A percentile compares a stretch with the other conserved stretches of the same genome.
phyloP scores from a whole-genome alignment of 1,140 invertebrate genomes.

The Drosophila varians region DNA sequence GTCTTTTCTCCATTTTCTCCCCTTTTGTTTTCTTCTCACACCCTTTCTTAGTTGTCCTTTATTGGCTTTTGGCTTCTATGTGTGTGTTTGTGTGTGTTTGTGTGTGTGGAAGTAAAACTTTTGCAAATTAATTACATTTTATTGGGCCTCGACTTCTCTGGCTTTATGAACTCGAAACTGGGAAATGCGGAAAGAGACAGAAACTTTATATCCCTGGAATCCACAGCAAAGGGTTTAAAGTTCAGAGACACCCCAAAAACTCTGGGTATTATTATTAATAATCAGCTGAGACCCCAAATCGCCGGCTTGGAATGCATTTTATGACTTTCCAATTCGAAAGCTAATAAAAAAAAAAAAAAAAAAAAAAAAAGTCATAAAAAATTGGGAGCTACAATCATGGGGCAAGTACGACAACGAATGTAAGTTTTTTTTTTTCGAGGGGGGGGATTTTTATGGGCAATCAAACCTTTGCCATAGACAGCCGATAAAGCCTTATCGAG shows the following conservation, averaged over 20 bases:
- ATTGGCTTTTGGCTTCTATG: constrained; percentile 57
- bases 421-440: constrained; percentile 11
- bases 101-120: constrained; percentile 38
- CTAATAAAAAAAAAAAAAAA: constrained; percentile 23
- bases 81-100: not conserved
- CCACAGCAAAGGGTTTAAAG: constrained; percentile 34
- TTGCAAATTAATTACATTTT: constrained; percentile 80
- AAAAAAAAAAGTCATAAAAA: constrained; percentile 19
- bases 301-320: constrained; percentile 65
- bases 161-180: constrained; percentile 12
- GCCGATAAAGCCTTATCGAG: constrained; percentile 21
- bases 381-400: constrained; percentile 45
- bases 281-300: not conserved
- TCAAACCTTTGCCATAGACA: constrained; percentile 77
- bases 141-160: constrained; percentile 49
- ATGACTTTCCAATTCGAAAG: constrained; percentile 75
- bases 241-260: constrained; percentile 13
- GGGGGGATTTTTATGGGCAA: constrained; percentile 77
- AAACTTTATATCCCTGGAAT: constrained; percentile 7
- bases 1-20: constrained; percentile 11
- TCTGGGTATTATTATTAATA: constrained; percentile 60
- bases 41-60: constrained; percentile 42
- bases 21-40: constrained; percentile 10
- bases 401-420: constrained; percentile 60
- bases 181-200: not conserved